A percentile compares a stretch with the other conserved stretches of the same genome.
Conservation (phyloP, 2,797 vertebrate genomes). For the Liasis olivaceus region DNA sequence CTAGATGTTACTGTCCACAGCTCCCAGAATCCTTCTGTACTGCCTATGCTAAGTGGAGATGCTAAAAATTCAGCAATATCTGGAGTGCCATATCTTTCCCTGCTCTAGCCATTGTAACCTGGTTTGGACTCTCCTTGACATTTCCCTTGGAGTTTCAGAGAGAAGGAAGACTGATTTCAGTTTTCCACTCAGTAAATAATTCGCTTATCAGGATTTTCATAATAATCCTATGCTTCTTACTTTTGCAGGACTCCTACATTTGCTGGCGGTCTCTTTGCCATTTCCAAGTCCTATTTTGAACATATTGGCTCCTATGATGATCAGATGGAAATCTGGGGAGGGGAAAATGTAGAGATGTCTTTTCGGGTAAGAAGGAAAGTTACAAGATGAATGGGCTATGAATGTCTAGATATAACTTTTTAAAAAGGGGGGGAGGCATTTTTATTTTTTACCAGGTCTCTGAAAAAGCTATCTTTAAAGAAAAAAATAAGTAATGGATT, state of each 20-base stretch:
- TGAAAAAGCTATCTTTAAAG: neutral
- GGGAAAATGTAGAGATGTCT: conserved; percentile 97
- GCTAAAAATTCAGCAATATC: neutral
- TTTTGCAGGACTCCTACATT: conserved; percentile 87
- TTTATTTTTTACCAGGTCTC: neutral
- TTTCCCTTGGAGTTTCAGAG: neutral
- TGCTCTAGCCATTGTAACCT: neutral
- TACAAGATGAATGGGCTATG: neutral
- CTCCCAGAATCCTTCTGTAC: neutral
- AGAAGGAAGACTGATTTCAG: neutral
- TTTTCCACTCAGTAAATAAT: neutral
- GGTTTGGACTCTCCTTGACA: neutral
- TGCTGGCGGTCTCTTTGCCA: conserved; percentile 93
- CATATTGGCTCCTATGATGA: conserved; percentile 95
- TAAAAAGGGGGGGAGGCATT: too few species aligned
- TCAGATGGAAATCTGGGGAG: conserved; percentile 99
- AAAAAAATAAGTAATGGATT: neutral
- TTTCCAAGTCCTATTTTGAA: conserved; percentile 92
- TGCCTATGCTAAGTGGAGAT: neutral
- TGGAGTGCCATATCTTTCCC: neutral
- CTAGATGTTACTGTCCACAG: neutral
- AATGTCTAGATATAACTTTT: neutral
- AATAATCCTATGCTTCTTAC: conserved; percentile 21
- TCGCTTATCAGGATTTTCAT: neutral
- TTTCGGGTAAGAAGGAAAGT: conserved; percentile 86